Evolutionary conservation across 2,113 vertebrate species (phyloP).

Genomic region (Gobiocypris rarus): DNA sequence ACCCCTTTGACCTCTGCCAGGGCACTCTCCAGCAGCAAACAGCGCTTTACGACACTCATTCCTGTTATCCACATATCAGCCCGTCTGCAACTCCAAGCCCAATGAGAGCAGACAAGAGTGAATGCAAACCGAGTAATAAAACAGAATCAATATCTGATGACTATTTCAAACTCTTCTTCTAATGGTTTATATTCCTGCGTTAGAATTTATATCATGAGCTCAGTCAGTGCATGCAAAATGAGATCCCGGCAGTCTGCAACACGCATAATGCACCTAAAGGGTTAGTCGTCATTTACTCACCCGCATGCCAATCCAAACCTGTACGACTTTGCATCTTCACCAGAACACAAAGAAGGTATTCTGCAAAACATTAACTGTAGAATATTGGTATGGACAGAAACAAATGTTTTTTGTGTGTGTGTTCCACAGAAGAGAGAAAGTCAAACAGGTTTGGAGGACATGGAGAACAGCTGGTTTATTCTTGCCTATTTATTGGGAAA

Average conservation of each 20-base stretch:
- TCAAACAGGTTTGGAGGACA: neutral
- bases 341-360: neutral
- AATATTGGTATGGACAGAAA: neutral
- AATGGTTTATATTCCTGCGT: neutral
- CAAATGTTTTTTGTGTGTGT: neutral
- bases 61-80: neutral
- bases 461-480: no score
- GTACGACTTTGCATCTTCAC: neutral
- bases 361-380: neutral
- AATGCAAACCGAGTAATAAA: neutral
- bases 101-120: neutral
- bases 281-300: neutral
- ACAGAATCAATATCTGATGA: neutral
- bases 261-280: neutral
- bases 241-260: neutral
- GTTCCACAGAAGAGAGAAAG: neutral
- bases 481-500: no score
- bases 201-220: neutral
- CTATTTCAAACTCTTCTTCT: neutral
- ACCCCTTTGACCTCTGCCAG: neutral
- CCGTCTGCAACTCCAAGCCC: neutral
- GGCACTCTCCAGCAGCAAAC: slow-evolving; percentile 7
- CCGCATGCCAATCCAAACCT: neutral
- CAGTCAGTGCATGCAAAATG: neutral
- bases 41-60: neutral